A percentile compares a stretch with the other conserved stretches of the same genome.
These are phyloP conservation scores for Syngnathus floridae DNA, from an alignment of 2,113 vertebrate species.

Conservation along the genomic window DNA sequence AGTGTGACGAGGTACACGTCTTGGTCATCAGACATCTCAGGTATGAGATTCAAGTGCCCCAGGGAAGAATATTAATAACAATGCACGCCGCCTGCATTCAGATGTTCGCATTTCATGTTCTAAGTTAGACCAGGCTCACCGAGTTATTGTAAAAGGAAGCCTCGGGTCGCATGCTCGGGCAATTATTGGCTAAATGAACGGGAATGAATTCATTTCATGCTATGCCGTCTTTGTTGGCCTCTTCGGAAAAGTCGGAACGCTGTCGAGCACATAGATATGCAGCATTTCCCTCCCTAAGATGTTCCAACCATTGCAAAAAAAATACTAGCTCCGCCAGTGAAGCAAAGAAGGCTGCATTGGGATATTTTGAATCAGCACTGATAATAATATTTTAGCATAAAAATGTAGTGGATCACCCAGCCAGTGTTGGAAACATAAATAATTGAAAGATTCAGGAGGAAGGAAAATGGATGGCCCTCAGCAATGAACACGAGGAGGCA, in stretches of 20 bases:
- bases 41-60: slow-evolving; percentile 7
- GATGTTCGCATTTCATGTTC: slow-evolving; percentile 17
- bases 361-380: too few relatives aligned
- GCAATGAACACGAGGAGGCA: slow-evolving; percentile 31
- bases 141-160: slow-evolving; percentile 20
- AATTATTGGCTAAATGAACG: slow-evolving; percentile 22
- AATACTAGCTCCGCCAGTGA: too few relatives aligned
- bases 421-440: not conserved
- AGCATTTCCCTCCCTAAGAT: too few relatives aligned
- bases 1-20: not conserved
- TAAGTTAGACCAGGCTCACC: slow-evolving; percentile 8
- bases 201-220: not conserved
- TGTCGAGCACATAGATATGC: not conserved
- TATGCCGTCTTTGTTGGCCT: not conserved
- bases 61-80: not conserved
- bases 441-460: slow-evolving; percentile 23
- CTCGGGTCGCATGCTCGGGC: not conserved
- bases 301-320: too few relatives aligned
- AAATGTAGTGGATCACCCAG: not conserved
- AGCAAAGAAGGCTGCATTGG: not conserved
- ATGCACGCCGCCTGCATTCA: slow-evolving; percentile 2
- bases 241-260: not conserved
- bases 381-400: too few relatives aligned
- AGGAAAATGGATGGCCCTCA: slow-evolving; percentile 28
- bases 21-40: not conserved